phyloP scores from a whole-genome alignment of 2,888 invertebrate genomes.

The Amorpha juglandis region DNA sequence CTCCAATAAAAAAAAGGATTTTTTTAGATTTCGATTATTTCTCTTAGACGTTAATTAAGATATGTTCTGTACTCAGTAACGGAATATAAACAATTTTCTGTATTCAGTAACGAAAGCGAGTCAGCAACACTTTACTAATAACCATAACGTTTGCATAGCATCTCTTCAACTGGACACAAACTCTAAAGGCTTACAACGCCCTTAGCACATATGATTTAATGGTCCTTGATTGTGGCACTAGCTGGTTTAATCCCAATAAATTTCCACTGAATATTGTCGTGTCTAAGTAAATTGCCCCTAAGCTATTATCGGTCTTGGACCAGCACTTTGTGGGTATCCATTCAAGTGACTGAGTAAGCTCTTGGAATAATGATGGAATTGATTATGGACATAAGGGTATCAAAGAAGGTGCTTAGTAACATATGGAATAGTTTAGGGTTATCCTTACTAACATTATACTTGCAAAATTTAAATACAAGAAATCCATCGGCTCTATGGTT shows the following conservation, averaged over 20 bases:
- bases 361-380: background rate
- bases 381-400: background rate
- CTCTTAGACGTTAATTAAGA: no score
- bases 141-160: background rate
- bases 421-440: background rate
- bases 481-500: no score
- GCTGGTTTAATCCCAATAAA: constrained; percentile 38
- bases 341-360: constrained; percentile 1
- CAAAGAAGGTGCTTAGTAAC: background rate
- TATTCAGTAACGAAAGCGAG: no score
- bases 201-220: constrained; percentile 36
- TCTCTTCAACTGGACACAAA: background rate
- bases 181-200: background rate
- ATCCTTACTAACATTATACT: background rate
- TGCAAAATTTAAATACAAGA: no score
- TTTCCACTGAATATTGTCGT: constrained; percentile 30
- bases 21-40: no score
- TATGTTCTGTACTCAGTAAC: no score
- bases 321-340: background rate
- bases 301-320: background rate
- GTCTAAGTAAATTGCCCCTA: constrained; percentile 17
- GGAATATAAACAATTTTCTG: no score
- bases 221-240: constrained; percentile 32
- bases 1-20: no score
- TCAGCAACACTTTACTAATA: background rate